These are phyloP conservation scores for Glaucidium brasilianum DNA, from an alignment of 2,113 vertebrate genomes.

Conservation along the genomic window DNA sequence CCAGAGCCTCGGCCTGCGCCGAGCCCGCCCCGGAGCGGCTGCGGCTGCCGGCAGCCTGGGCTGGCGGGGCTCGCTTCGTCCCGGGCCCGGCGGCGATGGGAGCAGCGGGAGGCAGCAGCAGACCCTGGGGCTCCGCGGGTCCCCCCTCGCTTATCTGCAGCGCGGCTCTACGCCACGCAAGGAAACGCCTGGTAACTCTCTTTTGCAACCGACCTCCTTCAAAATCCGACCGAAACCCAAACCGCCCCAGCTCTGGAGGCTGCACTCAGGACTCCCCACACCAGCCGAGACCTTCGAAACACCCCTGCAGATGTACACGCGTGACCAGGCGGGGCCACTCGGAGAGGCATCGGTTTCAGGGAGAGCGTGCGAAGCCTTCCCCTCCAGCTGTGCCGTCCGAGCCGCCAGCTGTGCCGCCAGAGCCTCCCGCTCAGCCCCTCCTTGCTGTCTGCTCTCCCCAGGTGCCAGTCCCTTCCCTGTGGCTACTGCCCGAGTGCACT, in stretches of 20 bases:
- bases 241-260: neutral
- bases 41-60: neutral
- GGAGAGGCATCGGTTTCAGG: neutral
- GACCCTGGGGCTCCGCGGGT: neutral
- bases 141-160: neutral
- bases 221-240: neutral
- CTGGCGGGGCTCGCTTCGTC: rapidly evolving
- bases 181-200: neutral
- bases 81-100: neutral
- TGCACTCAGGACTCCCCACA: neutral
- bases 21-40: neutral
- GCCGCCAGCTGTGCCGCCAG: neutral
- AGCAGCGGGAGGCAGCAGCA: too few relatives aligned
- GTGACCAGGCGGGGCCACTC: neutral
- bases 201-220: neutral
- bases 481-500: neutral
- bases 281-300: neutral
- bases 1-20: neutral
- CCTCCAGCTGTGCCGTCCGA: neutral
- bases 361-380: neutral
- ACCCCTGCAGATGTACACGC: neutral
- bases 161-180: neutral
- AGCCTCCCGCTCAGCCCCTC: neutral
- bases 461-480: neutral
- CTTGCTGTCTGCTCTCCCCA: neutral